Percentiles rank a stretch among this genome's conserved stretches.
phyloP scores from a whole-genome alignment of 2,797 vertebrate species.

The Acestrorhynchus altus region DNA sequence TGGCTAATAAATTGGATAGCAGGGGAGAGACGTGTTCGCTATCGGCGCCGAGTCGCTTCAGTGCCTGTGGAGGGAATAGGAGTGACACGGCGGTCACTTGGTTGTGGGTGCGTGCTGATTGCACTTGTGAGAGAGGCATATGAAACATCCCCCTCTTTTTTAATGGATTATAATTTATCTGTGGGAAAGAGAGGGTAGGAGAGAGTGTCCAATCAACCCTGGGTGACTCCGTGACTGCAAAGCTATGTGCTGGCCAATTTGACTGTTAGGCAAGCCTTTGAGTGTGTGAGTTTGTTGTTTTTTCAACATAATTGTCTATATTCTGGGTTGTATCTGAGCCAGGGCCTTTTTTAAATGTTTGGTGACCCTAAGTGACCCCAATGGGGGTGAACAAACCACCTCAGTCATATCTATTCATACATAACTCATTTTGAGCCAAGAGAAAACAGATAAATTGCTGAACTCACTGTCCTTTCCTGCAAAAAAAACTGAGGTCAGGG shows the following conservation, averaged over 20 bases:
- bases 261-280: constrained; percentile 21
- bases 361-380: too few relatives aligned
- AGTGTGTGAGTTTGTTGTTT: constrained; percentile 8
- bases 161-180: constrained; percentile 56
- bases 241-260: constrained; percentile 34
- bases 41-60: constrained; percentile 59
- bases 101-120: constrained; percentile 66
- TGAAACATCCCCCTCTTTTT: constrained; percentile 24
- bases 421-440: too few relatives aligned
- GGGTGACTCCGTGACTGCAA: constrained; percentile 26
- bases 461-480: too few relatives aligned
- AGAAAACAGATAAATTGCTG: too few relatives aligned
- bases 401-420: too few relatives aligned
- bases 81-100: constrained; percentile 70
- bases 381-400: too few relatives aligned
- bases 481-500: too few relatives aligned
- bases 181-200: constrained; percentile 22
- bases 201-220: constrained; percentile 49
- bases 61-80: constrained; percentile 50
- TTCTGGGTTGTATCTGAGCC: not conserved
- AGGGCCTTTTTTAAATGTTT: not conserved
- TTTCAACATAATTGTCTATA: not conserved
- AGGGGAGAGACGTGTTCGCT: constrained; percentile 68
- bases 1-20: constrained; percentile 79
- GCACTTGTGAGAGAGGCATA: constrained; percentile 50